Percentiles rank a stretch among this genome's conserved stretches.
phyloP scores from a whole-genome alignment of 2,888 invertebrate genomes.

The Tenthredo scrophulariae region DNA sequence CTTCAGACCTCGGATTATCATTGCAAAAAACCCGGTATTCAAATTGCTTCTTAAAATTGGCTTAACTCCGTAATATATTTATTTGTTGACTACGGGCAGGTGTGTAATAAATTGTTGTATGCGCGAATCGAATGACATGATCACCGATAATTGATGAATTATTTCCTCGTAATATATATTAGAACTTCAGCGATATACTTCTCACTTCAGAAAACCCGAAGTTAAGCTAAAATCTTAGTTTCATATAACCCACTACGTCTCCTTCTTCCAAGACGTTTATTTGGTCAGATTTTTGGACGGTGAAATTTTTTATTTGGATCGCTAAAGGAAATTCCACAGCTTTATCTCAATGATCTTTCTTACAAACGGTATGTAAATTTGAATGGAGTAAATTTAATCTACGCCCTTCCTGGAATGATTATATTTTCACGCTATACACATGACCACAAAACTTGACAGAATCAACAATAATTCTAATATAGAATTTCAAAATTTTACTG shows the following conservation, averaged over 20 bases:
- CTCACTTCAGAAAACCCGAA: background rate
- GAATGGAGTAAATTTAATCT: background rate
- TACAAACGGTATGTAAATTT: constrained; percentile 17
- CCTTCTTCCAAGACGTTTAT: background rate
- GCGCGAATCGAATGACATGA: background rate
- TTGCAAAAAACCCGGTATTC: background rate
- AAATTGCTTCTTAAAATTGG: constrained; percentile 2
- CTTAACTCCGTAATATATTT: background rate
- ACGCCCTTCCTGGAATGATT: background rate
- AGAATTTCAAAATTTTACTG: background rate
- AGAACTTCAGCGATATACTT: background rate
- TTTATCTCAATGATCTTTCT: constrained; percentile 12
- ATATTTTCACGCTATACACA: background rate
- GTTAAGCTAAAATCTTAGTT: background rate
- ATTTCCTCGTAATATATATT: background rate
- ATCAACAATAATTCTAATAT: background rate
- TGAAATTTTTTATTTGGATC: background rate
- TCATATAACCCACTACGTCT: background rate
- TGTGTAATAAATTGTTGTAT: background rate
- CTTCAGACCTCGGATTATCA: constrained; percentile 7
- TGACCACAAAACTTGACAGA: background rate
- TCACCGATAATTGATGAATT: background rate
- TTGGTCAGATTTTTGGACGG: background rate
- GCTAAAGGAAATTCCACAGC: background rate
- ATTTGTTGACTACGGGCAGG: background rate